Base-by-base conservation (phyloP, 53 echinoderm and acorn worm genomes). In the Patiria pectinifera region DNA sequence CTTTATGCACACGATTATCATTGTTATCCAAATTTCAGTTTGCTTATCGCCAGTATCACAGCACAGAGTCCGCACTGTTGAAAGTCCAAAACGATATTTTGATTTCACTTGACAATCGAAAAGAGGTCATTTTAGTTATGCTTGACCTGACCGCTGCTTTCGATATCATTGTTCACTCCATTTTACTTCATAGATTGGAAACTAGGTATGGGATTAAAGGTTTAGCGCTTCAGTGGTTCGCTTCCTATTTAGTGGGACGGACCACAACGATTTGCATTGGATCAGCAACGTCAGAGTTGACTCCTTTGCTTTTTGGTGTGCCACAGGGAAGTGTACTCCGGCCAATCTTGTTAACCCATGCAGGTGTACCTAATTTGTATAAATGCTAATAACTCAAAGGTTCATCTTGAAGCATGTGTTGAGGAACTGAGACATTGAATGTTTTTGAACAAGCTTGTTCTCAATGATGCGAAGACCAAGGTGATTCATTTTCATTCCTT, bases 351-450 rank as follows among this genome's bases (percentile, higher is more conserved):
- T 78, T 78, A 6, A 78, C 15, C 12, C 78, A 78, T 43, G 3
- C 78, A 45, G 78, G 26, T 78, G 35, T 78, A 78, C 16, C 21
- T 72, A 7, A 72, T 18, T 72, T 72, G 72, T 16, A 72, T 10
- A 18, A 72, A 72, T 16, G 72, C 78, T 26, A 25, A 15, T 44
- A 8, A 78, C 44, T 25, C 78, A 78, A 78, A 45, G 6, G 44
- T 35, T 78, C 78, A 78, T 44, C 78, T 43, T 8, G 78, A 78
- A 78, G 44, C 78, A 78, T 78, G 78, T 78, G 78, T 78, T 78
- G 43, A 35, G 44, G 78, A 78, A 78, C 12, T 78, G 4, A 78
- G 44, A 35, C 78, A 43, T 78, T 78, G 78, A 22, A 78, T 78
- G 45, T 4, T 78, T 78, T 78, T 78, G 78, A 72, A 72, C 24